Evolutionary conservation across 1,140 invertebrate genomes (phyloP).

Genomic region (Diorhabda sublineata): DNA sequence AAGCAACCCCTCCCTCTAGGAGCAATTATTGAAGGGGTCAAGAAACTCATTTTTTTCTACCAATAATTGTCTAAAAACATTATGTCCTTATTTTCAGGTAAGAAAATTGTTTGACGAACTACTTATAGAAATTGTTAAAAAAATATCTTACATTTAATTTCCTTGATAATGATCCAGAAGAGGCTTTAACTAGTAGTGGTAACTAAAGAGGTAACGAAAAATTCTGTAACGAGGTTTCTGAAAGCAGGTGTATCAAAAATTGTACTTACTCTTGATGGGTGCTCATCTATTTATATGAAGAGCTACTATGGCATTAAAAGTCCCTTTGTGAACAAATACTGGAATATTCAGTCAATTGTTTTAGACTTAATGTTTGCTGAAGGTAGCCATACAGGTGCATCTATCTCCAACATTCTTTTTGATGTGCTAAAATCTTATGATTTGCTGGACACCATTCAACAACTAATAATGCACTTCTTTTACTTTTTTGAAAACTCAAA

Average conservation of each 20-base stretch:
- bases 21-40: too few species aligned
- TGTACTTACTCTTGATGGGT: constrained; percentile 9
- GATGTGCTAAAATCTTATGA: constrained; percentile 4
- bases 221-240: constrained; percentile 10
- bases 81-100: not conserved
- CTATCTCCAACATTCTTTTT: constrained; percentile 10
- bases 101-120: not conserved
- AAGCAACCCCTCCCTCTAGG: too few species aligned
- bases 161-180: not conserved
- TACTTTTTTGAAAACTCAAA: constrained; percentile 2
- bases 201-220: not conserved
- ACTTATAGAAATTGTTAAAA: not conserved
- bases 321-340: constrained; percentile 1
- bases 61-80: not conserved
- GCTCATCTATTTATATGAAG: constrained; percentile 14
- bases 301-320: constrained; percentile 1
- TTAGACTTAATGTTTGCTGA: constrained; percentile 11
- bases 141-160: not conserved
- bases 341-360: constrained; percentile 12
- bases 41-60: too few species aligned
- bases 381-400: constrained; percentile 11
- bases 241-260: constrained; percentile 15
- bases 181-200: not conserved
- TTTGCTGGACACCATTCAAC: not conserved
- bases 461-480: constrained; percentile 9